Evolutionary conservation across 2,888 invertebrate species (phyloP), one percentile per base, ranked within the genome.

Genomic region (Acheta domesticus): DNA sequence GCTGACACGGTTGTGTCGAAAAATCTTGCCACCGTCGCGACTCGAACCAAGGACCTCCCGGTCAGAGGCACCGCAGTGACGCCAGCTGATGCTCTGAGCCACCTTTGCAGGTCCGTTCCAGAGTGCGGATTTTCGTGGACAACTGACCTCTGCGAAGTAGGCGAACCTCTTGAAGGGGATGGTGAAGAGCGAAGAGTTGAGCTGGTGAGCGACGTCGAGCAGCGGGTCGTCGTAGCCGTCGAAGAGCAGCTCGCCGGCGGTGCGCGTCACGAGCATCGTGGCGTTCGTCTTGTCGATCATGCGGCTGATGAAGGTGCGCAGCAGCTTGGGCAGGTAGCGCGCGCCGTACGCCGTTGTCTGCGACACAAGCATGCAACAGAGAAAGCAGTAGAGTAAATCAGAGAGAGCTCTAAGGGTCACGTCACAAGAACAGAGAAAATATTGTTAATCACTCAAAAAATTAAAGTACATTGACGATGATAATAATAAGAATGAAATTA

Each of bases 201-300:
- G 36, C 20, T 74, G 36, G 14, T 73, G 21, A 1, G 62, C 78
- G 20, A 80, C 21, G 74, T 91, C 90, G 80, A 96, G 89, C 79
- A 96, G 86, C 0, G 91, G 87, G 85, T 96, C 96, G 1, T 90
- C 88, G 85, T 95, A 96, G 0, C 96, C 96, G 2, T 93, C 92
- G 84, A 96, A 95, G 0, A 96, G 88, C 23, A 95, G 86, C 84
- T 96, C 90, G 11, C 91, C 89, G 0, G 92, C 93, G 0, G 90
- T 88, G 85, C 90, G 93, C 0, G 90, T 90, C 1, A 92, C 88
- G 4, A 90, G 87, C 21, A 93, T 85, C 14, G 88, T 86, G 77
- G 91, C 89, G 12, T 49, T 20, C 11, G 74, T 16, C 4, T 89
- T 88, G 80, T 89, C 89, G 0, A 93, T 83, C 5, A 81, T 82